Percentiles rank a stretch among this genome's conserved stretches.
These are phyloP conservation scores for Amia ocellicauda DNA, from an alignment of 2,113 vertebrate genomes.

Conservation along the genomic window DNA sequence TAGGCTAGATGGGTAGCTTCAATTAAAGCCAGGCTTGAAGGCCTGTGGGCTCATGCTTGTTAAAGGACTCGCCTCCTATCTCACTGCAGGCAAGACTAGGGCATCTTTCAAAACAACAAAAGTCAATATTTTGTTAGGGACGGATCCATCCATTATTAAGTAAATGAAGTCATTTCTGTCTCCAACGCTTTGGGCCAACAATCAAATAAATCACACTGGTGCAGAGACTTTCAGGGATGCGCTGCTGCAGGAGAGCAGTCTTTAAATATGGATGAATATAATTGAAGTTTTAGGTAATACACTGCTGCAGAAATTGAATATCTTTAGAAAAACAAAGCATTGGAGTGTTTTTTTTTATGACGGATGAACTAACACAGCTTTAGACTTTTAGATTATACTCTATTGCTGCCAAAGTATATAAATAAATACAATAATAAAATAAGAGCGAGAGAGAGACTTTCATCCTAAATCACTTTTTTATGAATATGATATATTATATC, in stretches of 20 bases:
- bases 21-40: slow-evolving; percentile 25
- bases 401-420: too few species aligned
- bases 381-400: too few species aligned
- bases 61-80: slow-evolving; percentile 21
- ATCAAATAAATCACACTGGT: slow-evolving; percentile 63
- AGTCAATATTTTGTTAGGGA: slow-evolving; percentile 60
- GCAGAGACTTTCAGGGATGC: slow-evolving; percentile 34
- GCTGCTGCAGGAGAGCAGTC: slow-evolving; percentile 46
- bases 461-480: too few species aligned
- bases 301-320: slow-evolving; percentile 52
- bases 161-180: slow-evolving; percentile 67
- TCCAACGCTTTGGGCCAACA: slow-evolving; percentile 67
- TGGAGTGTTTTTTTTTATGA: slow-evolving; percentile 23
- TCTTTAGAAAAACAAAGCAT: slow-evolving; percentile 43
- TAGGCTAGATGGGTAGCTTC: too few species aligned
- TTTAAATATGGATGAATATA: slow-evolving; percentile 72
- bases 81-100: slow-evolving; percentile 39
- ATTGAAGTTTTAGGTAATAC: slow-evolving; percentile 68
- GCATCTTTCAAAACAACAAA: slow-evolving; percentile 45
- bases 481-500: too few species aligned
- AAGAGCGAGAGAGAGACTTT: too few species aligned
- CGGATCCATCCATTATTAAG: slow-evolving; percentile 66
- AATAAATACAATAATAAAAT: too few species aligned
- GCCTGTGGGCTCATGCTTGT: slow-evolving; percentile 23
- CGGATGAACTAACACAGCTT: slow-evolving; percentile 15